Percentiles rank a stretch among this genome's conserved stretches.
These are phyloP conservation scores for Ptychoptera albimana DNA, from an alignment of 2,888 invertebrate species.

Conservation along the genomic window DNA sequence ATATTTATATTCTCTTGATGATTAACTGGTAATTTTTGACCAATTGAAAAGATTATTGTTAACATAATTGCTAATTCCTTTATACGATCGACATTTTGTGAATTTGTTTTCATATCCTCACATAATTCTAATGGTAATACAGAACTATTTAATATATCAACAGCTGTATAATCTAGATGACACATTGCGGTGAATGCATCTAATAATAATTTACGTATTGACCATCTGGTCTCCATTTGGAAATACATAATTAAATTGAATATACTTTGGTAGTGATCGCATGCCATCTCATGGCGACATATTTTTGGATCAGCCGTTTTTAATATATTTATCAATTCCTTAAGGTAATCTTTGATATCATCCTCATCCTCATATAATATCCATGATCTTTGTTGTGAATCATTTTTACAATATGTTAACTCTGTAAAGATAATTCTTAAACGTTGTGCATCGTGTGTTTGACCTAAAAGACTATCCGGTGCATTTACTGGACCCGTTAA, in stretches of 20 bases:
- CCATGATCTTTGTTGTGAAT: constrained; percentile 92
- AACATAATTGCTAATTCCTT: constrained; percentile 70
- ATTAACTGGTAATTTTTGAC: constrained; percentile 74
- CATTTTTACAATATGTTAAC: constrained; percentile 78
- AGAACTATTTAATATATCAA: constrained; percentile 71
- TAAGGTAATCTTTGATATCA: constrained; percentile 70
- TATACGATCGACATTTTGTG: constrained; percentile 60
- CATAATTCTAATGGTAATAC: constrained; percentile 79
- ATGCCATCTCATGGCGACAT: constrained; percentile 66
- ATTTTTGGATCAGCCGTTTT: constrained; percentile 81
- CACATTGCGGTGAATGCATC: constrained; percentile 82
- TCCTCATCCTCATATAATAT: constrained; percentile 86
- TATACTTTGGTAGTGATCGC: constrained; percentile 70
- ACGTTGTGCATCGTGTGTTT: constrained; percentile 66
- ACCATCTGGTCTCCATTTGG: constrained; percentile 89
- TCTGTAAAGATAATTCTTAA: constrained; percentile 71
- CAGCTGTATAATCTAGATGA: constrained; percentile 62
- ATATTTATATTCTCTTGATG: constrained; percentile 78
- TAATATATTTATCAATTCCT: constrained; percentile 67
- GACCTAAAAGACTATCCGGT: constrained; percentile 43
- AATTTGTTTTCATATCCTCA: constrained; percentile 60
- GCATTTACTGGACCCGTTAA: constrained; percentile 46
- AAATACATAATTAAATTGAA: constrained; percentile 81
- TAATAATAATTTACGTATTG: constrained; percentile 62
- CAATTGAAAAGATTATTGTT: constrained; percentile 81